Conservation (phyloP, 2,113 vertebrate species). For the Lota lota region DNA sequence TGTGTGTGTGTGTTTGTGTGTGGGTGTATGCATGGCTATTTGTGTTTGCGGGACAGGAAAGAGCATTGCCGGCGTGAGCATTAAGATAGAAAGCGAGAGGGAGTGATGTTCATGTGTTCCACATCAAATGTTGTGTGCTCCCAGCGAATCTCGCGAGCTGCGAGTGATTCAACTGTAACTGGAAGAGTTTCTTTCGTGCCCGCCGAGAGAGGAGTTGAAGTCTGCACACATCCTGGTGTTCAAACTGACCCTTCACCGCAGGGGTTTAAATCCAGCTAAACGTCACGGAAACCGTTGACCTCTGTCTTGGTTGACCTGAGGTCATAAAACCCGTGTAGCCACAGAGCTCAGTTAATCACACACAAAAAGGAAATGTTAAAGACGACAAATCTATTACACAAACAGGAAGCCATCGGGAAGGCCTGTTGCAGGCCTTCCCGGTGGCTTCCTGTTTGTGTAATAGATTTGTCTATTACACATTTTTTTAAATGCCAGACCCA, state of each 20-base stretch:
- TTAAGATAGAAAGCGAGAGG: too few relatives aligned
- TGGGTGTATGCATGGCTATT: too few relatives aligned
- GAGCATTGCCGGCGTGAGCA: too few relatives aligned
- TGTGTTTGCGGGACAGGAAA: too few relatives aligned
- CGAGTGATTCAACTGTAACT: neutral
- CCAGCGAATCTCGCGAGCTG: too few relatives aligned
- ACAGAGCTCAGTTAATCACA: conserved; percentile 36
- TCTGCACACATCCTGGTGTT: conserved; percentile 16
- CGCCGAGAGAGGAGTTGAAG: neutral
- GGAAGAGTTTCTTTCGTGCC: neutral
- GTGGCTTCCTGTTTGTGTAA: conserved; percentile 68
- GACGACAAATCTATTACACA: conserved; percentile 60
- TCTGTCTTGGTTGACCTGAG: conserved; percentile 2
- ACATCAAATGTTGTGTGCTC: too few relatives aligned
- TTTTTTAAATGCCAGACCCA: conserved; percentile 57
- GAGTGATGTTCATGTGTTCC: too few relatives aligned
- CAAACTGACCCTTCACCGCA: conserved; percentile 13
- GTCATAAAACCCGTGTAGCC: conserved; percentile 30
- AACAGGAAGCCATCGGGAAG: conserved; percentile 59
- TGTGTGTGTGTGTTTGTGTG: too few relatives aligned
- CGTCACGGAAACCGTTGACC: conserved; percentile 56
- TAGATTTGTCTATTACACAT: conserved; percentile 55
- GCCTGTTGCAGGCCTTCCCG: conserved; percentile 33
- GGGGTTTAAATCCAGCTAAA: conserved; percentile 19
- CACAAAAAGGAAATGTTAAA: conserved; percentile 48